Base-by-base conservation (phyloP, 2,888 invertebrate genomes). In the Caenorhabditis sp. region DNA sequence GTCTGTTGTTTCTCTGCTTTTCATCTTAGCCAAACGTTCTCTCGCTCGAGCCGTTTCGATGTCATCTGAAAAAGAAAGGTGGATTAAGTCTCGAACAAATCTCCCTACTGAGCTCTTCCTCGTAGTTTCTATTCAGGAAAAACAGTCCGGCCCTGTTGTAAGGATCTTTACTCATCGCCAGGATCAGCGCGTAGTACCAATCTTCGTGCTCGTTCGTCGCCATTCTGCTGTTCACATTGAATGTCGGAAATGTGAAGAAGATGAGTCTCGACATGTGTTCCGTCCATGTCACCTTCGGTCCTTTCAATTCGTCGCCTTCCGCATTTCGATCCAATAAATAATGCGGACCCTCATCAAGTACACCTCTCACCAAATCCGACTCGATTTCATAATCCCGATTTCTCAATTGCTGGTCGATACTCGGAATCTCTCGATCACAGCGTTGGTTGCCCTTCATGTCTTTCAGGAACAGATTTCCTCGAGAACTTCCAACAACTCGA, bases 121-220 rank as follows among this genome's bases (percentile, higher is more conserved):
- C 51, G 9, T 68, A 82, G 28, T 79, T 74, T 9, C 28, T 60
- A 13, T 82, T 55, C 32, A 82, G 47, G 18, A 72, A 72, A 40
- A 28, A 44, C 3, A 82, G 51, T 1, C 69, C 78, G 5, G 78
- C 68, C 15, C 82, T 22, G 24, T 79, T 79, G n/a, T 68, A 24
- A 15, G 82, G 61, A 70, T 82, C 82, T 3, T 44, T 11, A 18
- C 20, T 69, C 82, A 82, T 79, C n/a, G 74, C 78, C 1, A 74
- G 60, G 6, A 82, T 5, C 4, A 82, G 28, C 8, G 47, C 44
- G 24, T 64, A 82, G 47, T 65, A 82, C 82, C 82, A 71, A 6
- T 64, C 77, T n/a, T 69, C 69, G 11, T 62, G 69, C n/a, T 51
- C 40, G 8, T 44, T 32, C 20, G 1, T 35, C 22, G 18, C 5